phyloP scores from a whole-genome alignment of 1,140 invertebrate genomes.

The Apis cerana region DNA sequence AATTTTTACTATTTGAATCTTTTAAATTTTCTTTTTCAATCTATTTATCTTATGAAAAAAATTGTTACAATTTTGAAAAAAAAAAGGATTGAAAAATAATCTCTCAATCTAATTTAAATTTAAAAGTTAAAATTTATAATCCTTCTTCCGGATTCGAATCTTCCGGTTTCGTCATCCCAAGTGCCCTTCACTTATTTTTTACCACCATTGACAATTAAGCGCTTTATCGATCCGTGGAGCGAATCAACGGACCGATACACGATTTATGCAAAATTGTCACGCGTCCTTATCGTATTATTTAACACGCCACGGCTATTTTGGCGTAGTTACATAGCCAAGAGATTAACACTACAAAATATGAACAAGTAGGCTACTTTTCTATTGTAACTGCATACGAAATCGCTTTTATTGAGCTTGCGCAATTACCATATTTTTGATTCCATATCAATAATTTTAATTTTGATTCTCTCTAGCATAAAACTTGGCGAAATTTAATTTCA shows the following conservation, averaged over 20 bases:
- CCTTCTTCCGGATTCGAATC: too few relatives aligned
- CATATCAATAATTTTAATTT: too few relatives aligned
- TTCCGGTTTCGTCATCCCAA: not conserved
- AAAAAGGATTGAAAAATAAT: too few relatives aligned
- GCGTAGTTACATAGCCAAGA: conserved; percentile 4
- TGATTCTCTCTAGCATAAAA: too few relatives aligned
- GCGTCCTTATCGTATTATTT: conserved; percentile 26
- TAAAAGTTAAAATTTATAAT: too few relatives aligned
- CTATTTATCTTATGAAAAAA: too few relatives aligned
- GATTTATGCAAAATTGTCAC: conserved; percentile 29
- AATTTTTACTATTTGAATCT: too few relatives aligned
- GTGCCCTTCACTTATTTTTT: too few relatives aligned
- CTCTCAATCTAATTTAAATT: too few relatives aligned
- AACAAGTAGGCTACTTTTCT: conserved; percentile 1
- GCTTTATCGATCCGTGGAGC: not conserved
- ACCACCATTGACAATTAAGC: not conserved
- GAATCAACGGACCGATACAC: not conserved
- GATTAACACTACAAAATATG: conserved; percentile 17
- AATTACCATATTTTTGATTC: not conserved
- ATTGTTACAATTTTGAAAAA: too few relatives aligned
- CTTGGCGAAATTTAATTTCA: too few relatives aligned
- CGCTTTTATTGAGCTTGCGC: conserved; percentile 14
- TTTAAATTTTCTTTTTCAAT: too few relatives aligned
- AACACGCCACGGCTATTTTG: conserved; percentile 24
- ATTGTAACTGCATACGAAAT: not conserved